Evolutionary conservation across 2,888 invertebrate genomes (phyloP).

Genomic region (Cosmopolites sordidus): DNA sequence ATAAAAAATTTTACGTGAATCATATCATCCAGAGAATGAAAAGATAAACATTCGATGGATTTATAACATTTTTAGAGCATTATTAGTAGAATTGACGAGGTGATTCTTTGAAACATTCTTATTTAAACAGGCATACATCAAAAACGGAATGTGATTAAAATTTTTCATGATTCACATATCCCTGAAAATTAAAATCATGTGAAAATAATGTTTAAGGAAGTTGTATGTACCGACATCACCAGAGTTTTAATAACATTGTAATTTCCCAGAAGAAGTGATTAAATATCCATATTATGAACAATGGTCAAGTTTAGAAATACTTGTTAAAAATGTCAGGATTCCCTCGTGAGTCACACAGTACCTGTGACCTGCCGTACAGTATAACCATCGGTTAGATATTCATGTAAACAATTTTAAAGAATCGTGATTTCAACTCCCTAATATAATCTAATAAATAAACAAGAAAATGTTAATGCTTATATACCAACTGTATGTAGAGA

Average conservation of each 20-base stretch:
- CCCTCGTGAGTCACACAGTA: background rate
- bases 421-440: too few species aligned
- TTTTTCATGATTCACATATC: too few species aligned
- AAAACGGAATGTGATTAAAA: too few species aligned
- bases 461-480: too few species aligned
- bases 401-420: background rate
- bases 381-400: background rate
- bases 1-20: constrained; percentile 7
- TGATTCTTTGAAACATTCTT: background rate
- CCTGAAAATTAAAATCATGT: background rate
- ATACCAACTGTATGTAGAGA: too few species aligned
- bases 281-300: background rate
- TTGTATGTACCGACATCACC: too few species aligned
- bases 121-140: background rate
- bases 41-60: constrained; percentile 1
- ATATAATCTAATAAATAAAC: too few species aligned
- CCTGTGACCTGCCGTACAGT: background rate
- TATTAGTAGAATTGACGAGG: background rate
- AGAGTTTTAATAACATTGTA: background rate
- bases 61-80: background rate
- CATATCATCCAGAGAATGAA: constrained; percentile 8
- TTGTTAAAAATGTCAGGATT: background rate
- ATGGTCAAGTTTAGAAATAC: constrained; percentile 1
- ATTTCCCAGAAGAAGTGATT: background rate
- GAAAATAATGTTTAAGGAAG: background rate